Evolutionary conservation across 37 sponge, comb jelly and placozoan species (phyloP), one percentile per base, ranked within the genome.

Genomic region (Chondrosia reniformis): DNA sequence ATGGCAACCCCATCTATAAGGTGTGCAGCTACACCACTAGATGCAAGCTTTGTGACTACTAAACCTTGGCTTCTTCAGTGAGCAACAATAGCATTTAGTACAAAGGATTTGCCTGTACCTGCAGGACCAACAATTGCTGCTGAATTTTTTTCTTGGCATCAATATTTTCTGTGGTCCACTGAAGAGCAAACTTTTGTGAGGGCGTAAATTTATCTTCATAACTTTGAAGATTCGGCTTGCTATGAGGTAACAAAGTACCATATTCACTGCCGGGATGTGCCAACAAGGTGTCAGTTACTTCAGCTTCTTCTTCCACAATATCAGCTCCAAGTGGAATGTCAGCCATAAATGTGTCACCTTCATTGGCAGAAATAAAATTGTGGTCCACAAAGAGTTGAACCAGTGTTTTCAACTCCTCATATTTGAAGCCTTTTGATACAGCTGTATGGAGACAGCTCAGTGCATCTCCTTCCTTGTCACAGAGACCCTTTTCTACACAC

Each of bases 11-110:
- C 78, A 33, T 44, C 62, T 22, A 77, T 77, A 22, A 77, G 78
- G 22, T 56, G 62, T 13, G 62, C 78, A 21, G 78, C 78, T 7
- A 77, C 59, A 30, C 78, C 61, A 76, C 78, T 56, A 1, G 78
- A 62, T 1, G 78, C 78, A 1, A 77, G 78, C 34, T 77, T 57
- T 0, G 61, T 27, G 34, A 76, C 77, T 2, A 76, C 77, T 12
- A 76, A 39, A 5, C 62, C 40, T 17, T 32, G 36, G 21, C 1
- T 32, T 43, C 59, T 55, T 38, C 38, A 44, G 12, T 46, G 38
- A 2, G 4, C 57, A 17, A 76, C 42, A 2, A 77, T 19, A 59
- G 61, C 78, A 28, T 59, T 36, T 25, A 77, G n/a, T 4, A 77
- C 36, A 44, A 36, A 77, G 10, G 62, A 77, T 8, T 77, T 77